Percentiles rank a stretch among this genome's conserved stretches.
Evolutionary conservation across 2,113 vertebrate genomes (phyloP).

Genomic region (Gila orcuttii): DNA sequence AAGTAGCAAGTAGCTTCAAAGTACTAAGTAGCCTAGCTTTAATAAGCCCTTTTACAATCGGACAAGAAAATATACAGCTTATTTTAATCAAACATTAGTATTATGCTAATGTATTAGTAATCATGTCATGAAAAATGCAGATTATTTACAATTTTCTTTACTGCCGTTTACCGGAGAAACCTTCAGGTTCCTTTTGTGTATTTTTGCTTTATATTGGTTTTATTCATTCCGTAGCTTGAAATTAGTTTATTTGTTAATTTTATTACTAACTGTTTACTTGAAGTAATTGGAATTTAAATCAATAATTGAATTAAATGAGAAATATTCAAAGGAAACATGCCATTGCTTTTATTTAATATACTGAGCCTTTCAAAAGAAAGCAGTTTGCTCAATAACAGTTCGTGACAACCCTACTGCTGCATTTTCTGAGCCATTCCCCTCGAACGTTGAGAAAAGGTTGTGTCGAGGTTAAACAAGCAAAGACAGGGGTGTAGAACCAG

Average conservation of each 20-base stretch:
- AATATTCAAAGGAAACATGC: background rate
- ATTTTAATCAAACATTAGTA: background rate
- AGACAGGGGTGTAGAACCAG: slow-evolving; percentile 69
- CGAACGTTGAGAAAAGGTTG: slow-evolving; percentile 59
- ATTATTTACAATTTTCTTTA: background rate
- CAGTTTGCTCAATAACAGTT: background rate
- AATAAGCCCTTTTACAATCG: background rate
- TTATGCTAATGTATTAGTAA: background rate
- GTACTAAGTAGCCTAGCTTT: background rate
- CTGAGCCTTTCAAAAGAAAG: slow-evolving; percentile 1
- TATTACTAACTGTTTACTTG: background rate
- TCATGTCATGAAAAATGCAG: background rate
- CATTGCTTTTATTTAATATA: background rate
- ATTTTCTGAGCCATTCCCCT: slow-evolving; percentile 48
- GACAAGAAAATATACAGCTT: background rate
- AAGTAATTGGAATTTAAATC: background rate
- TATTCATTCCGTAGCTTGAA: background rate
- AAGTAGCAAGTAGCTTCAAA: background rate
- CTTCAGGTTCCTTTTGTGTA: background rate
- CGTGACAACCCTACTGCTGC: no score
- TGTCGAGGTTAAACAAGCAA: slow-evolving; percentile 73
- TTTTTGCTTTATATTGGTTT: background rate
- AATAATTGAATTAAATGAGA: background rate
- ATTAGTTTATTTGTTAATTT: background rate
- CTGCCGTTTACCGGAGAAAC: background rate